These are phyloP conservation scores for Paragorgia papillata DNA, from an alignment of 92 coral and sea anemone species.

Conservation along the genomic window DNA sequence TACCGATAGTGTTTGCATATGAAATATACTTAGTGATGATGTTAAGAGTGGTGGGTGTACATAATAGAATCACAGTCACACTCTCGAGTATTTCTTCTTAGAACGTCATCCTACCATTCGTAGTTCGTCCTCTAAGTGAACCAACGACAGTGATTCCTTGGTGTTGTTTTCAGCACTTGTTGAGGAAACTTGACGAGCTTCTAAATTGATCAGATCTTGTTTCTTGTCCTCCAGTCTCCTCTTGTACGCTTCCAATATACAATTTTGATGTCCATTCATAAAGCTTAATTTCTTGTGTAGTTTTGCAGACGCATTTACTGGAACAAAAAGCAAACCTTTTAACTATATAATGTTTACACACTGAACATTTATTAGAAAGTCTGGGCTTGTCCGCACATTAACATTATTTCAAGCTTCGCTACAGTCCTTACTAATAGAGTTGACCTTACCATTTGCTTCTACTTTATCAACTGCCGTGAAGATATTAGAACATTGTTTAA, in stretches of 20 bases:
- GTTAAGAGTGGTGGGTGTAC: no score
- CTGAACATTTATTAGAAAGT: background rate
- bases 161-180: conserved; percentile 18
- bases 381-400: no score
- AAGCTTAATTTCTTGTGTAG: conserved; percentile 82
- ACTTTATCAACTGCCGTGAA: conserved; percentile 70
- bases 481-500: conserved; percentile 59
- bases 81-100: no score
- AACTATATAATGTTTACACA: background rate
- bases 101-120: no score
- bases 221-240: conserved; percentile 62
- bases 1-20: no score
- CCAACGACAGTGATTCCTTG: conserved; percentile 41
- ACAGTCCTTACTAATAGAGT: no score
- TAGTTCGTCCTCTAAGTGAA: conserved; percentile 65
- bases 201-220: conserved; percentile 65
- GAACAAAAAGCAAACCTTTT: background rate
- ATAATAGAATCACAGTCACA: no score
- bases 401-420: no score
- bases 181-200: conserved; percentile 56
- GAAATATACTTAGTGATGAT: no score
- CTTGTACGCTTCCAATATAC: conserved; percentile 65
- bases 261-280: conserved; percentile 88
- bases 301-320: conserved; percentile 73
- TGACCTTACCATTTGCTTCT: conserved; percentile 76